Evolutionary conservation across 1,140 invertebrate genomes (phyloP).

Genomic region (Plodia interpunctella): DNA sequence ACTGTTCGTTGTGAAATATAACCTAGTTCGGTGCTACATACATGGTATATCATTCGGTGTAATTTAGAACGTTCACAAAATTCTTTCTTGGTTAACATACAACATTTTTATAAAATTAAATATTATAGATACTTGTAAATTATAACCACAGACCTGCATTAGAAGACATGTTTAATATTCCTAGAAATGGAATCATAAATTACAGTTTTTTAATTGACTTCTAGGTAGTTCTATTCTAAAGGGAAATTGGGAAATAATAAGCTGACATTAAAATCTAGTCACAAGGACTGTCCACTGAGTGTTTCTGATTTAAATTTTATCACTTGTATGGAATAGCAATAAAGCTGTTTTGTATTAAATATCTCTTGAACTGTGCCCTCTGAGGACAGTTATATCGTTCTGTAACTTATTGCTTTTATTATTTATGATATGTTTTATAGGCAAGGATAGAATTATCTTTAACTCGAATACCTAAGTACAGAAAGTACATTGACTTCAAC

Average conservation of each 20-base stretch:
- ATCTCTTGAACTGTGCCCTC: background rate
- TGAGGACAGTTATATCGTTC: background rate
- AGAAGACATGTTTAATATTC: too few relatives aligned
- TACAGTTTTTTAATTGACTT: too few relatives aligned
- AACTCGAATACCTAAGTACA: background rate
- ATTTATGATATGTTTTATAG: background rate
- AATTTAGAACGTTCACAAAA: background rate
- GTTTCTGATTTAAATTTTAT: conserved; percentile 1
- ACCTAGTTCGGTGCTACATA: background rate
- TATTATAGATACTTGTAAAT: too few relatives aligned
- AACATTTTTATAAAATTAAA: background rate
- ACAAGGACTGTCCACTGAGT: background rate
- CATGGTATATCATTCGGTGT: background rate
- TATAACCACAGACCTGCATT: too few relatives aligned
- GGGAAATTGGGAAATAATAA: too few relatives aligned
- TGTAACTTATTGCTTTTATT: background rate
- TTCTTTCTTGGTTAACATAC: background rate
- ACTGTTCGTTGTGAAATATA: background rate
- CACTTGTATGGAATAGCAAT: background rate
- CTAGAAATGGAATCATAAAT: too few relatives aligned
- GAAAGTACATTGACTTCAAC: too few relatives aligned
- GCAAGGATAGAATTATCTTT: background rate
- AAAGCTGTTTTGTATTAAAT: conserved; percentile 4
- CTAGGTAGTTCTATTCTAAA: too few relatives aligned
- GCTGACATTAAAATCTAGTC: background rate